Evolutionary conservation across 2,797 vertebrate genomes (phyloP).

Genomic region (Sternarchorhynchus goeldii): DNA sequence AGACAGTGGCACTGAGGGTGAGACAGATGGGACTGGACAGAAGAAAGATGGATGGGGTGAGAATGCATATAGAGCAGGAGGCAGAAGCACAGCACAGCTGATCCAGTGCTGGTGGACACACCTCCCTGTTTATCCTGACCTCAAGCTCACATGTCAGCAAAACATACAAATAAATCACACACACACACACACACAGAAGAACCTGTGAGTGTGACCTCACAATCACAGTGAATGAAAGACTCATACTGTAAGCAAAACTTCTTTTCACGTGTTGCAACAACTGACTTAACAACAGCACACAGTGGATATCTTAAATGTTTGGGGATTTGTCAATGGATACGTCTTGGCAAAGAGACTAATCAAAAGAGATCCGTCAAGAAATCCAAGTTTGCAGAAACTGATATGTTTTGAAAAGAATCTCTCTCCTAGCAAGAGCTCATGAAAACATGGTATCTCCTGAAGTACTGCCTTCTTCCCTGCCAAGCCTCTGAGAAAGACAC

Average conservation of each 20-base stretch:
- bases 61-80: constrained; percentile 16
- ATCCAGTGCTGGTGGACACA: constrained; percentile 24
- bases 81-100: constrained; percentile 45
- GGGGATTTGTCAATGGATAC: not conserved
- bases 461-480: not conserved
- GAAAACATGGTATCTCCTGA: not conserved
- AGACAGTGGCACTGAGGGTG: constrained; percentile 10
- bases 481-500: not conserved
- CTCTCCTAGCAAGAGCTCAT: not conserved
- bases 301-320: not conserved
- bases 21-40: constrained; percentile 28
- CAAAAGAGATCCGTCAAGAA: too few relatives aligned
- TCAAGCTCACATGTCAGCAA: constrained; percentile 7
- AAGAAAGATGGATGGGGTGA: constrained; percentile 32
- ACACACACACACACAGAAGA: not conserved
- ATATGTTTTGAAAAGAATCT: too few relatives aligned
- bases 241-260: constrained; percentile 1
- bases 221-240: constrained; percentile 1
- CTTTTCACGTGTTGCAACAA: not conserved
- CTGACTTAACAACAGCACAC: not conserved
- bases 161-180: constrained; percentile 17
- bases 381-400: too few relatives aligned
- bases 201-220: not conserved
- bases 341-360: too few relatives aligned
- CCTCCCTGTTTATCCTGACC: constrained; percentile 7